Percentiles rank a stretch among this genome's conserved stretches.
phyloP scores from a whole-genome alignment of 2,113 vertebrate species.

The Delphinus delphis region DNA sequence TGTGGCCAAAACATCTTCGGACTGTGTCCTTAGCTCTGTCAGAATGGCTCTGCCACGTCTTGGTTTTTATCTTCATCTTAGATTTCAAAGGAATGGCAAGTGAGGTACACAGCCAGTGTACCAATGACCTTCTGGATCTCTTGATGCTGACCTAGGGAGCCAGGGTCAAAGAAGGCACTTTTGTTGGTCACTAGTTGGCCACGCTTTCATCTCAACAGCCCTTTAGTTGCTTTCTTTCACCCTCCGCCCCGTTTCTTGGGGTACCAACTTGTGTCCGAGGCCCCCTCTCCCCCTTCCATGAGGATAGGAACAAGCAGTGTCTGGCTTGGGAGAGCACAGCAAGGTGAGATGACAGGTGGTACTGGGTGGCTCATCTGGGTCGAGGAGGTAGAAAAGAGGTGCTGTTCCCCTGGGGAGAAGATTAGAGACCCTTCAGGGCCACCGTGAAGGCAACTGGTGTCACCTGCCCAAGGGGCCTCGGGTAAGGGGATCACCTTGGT shows the following conservation, averaged over 20 bases:
- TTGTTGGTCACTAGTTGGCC: background rate
- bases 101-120: background rate
- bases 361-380: background rate
- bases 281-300: background rate
- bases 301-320: background rate
- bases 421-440: background rate
- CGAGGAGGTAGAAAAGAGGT: background rate
- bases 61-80: background rate
- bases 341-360: background rate
- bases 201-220: background rate
- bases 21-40: background rate
- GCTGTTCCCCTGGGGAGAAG: fast-evolving
- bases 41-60: background rate
- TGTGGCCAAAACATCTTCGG: no score
- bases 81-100: background rate
- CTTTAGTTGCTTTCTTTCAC: background rate
- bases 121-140: background rate
- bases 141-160: background rate
- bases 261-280: background rate
- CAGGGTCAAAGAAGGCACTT: background rate
- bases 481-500: background rate
- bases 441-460: background rate
- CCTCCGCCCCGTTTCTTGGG: background rate
- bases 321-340: background rate
- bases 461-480: background rate